Base-by-base conservation (phyloP, 2,888 invertebrate genomes). In the Drosophila rellima region DNA sequence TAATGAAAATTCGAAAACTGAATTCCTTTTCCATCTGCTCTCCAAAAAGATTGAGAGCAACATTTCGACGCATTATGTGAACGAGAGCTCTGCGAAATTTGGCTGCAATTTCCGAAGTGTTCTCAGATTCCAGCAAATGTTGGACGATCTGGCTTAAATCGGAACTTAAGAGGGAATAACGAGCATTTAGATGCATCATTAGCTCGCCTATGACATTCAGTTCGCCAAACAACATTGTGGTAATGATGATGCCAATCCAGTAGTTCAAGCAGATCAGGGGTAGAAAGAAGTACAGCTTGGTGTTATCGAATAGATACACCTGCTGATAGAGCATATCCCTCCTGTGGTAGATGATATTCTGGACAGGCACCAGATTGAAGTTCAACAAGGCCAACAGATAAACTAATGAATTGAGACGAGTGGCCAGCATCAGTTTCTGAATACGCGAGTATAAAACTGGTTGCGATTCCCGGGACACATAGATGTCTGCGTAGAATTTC, bases 111-210 rank as follows among this genome's bases (percentile, higher is more conserved):
- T 54, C 55, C 2, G 44, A 5, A 1, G 68, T 26, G 6, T 61
- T 42, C 1, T 7, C 44, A 1, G 13, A 23, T 15, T 35, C 29
- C 20, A 76, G 23, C 26, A 78, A 35, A 1, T 55, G 45, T 0
- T 29, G 20, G 1, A 71, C 61, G 13, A 74, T 20, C 5, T 56
- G 8, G 0, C 48, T 45, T 4, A 91, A 61, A 29, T 91, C 90
- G 13, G 70, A 55, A 0, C 83, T 76, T 37, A 91, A 60, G 17
- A 83, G 61, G 0, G 69, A 15, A 54, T 90, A 91, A 1, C 90
- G 82, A 1, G 80, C 86, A 73, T 91, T 91, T 17, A 91, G 70
- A 51, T 91, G 90, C 72, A 90, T 70, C 55, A 91, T 85, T n/a
- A 88, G 56, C 52, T 77, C 89, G n/a, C 90, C 90, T 60, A 91